phyloP scores from a whole-genome alignment of 2,797 vertebrate genomes.

The Alfaro cultratus region DNA sequence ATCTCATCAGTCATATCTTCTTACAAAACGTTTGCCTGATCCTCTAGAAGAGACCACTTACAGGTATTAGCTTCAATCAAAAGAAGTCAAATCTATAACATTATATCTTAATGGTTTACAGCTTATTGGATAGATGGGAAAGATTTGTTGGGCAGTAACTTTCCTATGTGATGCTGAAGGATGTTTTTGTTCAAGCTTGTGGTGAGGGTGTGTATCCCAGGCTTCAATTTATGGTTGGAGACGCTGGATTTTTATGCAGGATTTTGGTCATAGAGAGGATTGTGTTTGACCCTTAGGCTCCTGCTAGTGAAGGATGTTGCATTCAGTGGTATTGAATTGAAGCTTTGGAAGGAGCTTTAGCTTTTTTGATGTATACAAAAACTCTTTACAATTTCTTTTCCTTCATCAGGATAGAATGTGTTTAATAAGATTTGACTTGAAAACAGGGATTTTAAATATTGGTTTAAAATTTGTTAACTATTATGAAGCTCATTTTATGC shows the following conservation, averaged over 20 bases:
- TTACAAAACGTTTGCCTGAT: slow-evolving; percentile 46
- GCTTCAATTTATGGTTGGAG: slow-evolving; percentile 81
- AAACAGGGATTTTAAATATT: neutral
- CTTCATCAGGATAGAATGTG: neutral
- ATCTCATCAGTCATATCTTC: slow-evolving; percentile 15
- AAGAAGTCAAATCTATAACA: slow-evolving; percentile 52
- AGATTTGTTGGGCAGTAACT: slow-evolving; percentile 79
- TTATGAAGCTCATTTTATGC: neutral
- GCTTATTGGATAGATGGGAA: slow-evolving; percentile 66
- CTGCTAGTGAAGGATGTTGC: slow-evolving; percentile 35
- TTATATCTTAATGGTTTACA: slow-evolving; percentile 74
- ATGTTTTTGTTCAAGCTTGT: slow-evolving; percentile 76
- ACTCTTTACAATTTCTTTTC: neutral
- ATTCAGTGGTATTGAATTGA: neutral
- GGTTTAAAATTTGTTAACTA: neutral
- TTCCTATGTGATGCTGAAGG: slow-evolving; percentile 74
- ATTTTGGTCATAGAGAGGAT: slow-evolving; percentile 73
- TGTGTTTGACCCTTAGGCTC: slow-evolving; percentile 51
- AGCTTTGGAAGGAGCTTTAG: slow-evolving; percentile 35
- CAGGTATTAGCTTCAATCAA: slow-evolving; percentile 65
- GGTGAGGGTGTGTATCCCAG: slow-evolving; percentile 74
- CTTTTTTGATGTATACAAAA: slow-evolving; percentile 22
- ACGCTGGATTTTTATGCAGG: slow-evolving; percentile 70
- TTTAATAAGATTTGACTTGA: neutral
- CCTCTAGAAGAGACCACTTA: slow-evolving; percentile 67